A percentile compares a stretch with the other conserved stretches of the same genome.
phyloP scores from a whole-genome alignment of 2,113 vertebrate genomes.

The Xenotilapia caudafasciata region DNA sequence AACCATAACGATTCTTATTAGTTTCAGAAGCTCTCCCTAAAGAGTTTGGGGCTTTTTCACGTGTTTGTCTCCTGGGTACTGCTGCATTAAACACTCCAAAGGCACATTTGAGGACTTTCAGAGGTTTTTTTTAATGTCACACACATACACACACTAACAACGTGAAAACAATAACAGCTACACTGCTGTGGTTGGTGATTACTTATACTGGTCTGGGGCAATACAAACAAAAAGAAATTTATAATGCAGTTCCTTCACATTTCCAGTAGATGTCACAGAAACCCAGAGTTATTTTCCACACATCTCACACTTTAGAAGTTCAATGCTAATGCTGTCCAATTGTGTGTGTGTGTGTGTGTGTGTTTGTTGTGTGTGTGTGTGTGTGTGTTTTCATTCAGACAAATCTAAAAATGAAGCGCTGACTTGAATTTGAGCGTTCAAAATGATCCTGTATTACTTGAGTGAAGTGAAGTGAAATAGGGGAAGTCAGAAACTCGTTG shows the following conservation, averaged over 20 bases:
- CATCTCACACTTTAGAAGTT: not conserved
- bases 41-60: not conserved
- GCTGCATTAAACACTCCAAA: not conserved
- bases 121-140: rapidly evolving
- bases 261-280: not conserved
- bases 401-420: not conserved
- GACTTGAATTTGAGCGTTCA: not conserved
- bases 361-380: not conserved
- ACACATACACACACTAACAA: not conserved
- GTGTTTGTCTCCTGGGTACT: not conserved
- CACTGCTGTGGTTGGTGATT: not conserved
- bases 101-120: not conserved
- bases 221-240: not conserved
- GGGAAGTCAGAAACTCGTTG: not conserved
- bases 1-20: not conserved
- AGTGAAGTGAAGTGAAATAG: not conserved
- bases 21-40: not conserved
- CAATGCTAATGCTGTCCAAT: not conserved
- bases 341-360: not conserved
- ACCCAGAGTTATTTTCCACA: not conserved
- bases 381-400: not conserved
- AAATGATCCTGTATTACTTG: not conserved
- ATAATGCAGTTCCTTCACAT: not conserved
- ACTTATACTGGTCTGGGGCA: not conserved
- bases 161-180: not conserved